Conservation (phyloP, 2,797 vertebrate species). For the Chromobotia macracanthus region DNA sequence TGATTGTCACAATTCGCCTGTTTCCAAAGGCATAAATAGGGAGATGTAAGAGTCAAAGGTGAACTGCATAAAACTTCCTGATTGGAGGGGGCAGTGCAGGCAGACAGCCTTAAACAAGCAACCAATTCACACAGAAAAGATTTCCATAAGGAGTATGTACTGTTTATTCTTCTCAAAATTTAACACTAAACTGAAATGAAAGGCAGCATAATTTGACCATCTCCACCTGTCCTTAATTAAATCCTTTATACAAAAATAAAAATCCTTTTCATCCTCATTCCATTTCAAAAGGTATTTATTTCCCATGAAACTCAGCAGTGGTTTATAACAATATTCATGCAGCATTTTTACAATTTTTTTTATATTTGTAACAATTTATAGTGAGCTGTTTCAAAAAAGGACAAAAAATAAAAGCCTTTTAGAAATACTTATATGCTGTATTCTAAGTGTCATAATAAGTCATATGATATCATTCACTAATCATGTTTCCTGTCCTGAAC, state of each 20-base stretch:
- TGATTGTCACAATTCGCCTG: conserved; percentile 75
- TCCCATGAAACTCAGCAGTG: not conserved
- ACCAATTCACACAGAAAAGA: conserved; percentile 73
- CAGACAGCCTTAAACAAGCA: conserved; percentile 69
- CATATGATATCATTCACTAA: too few species aligned
- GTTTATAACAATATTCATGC: not conserved
- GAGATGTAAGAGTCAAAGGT: conserved; percentile 75
- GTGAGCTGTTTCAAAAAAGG: too few species aligned
- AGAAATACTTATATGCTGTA: too few species aligned
- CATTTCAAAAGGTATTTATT: not conserved
- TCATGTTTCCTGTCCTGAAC: too few species aligned
- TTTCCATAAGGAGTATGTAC: conserved; percentile 61
- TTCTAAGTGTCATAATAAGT: too few species aligned
- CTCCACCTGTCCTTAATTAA: conserved; percentile 31
- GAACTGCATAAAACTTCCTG: conserved; percentile 76
- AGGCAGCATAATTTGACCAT: conserved; percentile 63
- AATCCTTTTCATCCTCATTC: too few species aligned
- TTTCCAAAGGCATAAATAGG: conserved; percentile 76
- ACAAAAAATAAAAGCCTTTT: too few species aligned
- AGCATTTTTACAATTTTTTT: too few species aligned
- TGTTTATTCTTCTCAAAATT: conserved; percentile 68
- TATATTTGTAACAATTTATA: too few species aligned
- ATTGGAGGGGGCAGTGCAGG: conserved; percentile 54
- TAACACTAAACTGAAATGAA: conserved; percentile 61
- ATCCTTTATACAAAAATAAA: too few species aligned